Evolutionary conservation across 1,140 invertebrate species (phyloP).

Genomic region (Triops longicaudatus): DNA sequence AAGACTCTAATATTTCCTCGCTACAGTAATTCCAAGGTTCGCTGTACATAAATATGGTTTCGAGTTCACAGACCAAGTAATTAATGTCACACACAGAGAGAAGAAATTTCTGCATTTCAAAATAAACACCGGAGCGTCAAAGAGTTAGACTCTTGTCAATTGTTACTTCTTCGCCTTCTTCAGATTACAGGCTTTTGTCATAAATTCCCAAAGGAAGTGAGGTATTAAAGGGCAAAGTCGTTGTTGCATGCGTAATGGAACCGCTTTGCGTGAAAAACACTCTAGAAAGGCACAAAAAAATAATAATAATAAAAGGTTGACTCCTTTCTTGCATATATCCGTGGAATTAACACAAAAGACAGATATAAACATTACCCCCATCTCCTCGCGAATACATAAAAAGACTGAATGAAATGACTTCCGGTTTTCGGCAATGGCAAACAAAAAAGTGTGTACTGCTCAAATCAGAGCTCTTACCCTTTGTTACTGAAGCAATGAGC

Average conservation of each 20-base stretch:
- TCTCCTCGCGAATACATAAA: neutral
- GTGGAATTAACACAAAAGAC: neutral
- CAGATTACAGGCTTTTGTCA: neutral
- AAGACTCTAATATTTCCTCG: no score
- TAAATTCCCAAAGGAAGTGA: neutral
- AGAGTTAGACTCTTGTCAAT: neutral
- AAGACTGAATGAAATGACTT: neutral
- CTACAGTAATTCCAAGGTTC: neutral
- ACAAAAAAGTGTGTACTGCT: neutral
- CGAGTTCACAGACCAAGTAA: neutral
- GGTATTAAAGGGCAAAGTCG: conserved; percentile 1
- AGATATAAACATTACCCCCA: neutral
- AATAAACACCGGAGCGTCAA: neutral
- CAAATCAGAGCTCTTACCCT: neutral
- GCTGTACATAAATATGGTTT: neutral
- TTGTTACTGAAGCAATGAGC: neutral
- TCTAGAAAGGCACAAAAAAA: neutral
- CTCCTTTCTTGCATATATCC: neutral
- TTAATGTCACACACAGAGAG: neutral
- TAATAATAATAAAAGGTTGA: neutral
- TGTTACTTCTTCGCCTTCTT: neutral
- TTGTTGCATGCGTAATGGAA: conserved; percentile 12
- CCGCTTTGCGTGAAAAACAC: conserved; percentile 3
- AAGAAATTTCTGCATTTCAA: neutral
- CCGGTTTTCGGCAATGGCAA: neutral